Percentiles rank a stretch among this genome's conserved stretches.
These are phyloP conservation scores for Alligator mississippiensis DNA, from an alignment of 2,113 vertebrate genomes.

Conservation along the genomic window DNA sequence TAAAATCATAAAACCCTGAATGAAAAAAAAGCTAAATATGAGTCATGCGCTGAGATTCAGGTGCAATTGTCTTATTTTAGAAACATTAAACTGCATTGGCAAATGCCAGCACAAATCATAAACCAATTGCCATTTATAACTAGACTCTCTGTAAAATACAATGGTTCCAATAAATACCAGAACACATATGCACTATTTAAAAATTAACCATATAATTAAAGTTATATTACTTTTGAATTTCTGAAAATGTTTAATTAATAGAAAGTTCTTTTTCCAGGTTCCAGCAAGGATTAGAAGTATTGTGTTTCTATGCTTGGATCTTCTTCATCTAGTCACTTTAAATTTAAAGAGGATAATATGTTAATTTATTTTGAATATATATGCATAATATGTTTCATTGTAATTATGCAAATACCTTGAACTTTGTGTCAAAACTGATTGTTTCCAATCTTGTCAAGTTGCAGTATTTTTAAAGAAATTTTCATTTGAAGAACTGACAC, in stretches of 20 bases:
- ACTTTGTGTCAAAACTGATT: slow-evolving; percentile 35
- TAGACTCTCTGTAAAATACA: slow-evolving; percentile 44
- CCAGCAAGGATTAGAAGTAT: slow-evolving; percentile 39
- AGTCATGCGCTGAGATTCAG: neutral
- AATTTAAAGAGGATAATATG: slow-evolving; percentile 49
- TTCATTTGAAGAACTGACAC: neutral
- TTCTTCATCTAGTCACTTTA: slow-evolving; percentile 11
- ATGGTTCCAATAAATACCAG: slow-evolving; percentile 58
- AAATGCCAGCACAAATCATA: neutral
- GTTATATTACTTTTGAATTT: slow-evolving; percentile 67
- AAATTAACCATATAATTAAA: slow-evolving; percentile 68
- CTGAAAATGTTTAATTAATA: slow-evolving; percentile 68
- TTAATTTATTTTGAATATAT: slow-evolving; percentile 33
- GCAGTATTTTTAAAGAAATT: neutral
- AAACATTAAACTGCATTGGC: slow-evolving; percentile 17
- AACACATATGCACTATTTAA: slow-evolving; percentile 67
- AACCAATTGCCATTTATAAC: slow-evolving; percentile 47
- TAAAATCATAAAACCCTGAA: slow-evolving; percentile 16
- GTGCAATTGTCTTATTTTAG: slow-evolving; percentile 40
- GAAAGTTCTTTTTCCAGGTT: slow-evolving; percentile 38
- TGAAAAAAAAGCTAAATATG: neutral
- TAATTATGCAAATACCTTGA: slow-evolving; percentile 20
- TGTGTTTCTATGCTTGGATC: slow-evolving; percentile 2
- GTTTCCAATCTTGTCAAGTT: neutral
- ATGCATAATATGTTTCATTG: slow-evolving; percentile 41